Percentiles rank a stretch among this genome's conserved stretches.
Conservation (phyloP, 2,797 vertebrate species). For the Labroides dimidiatus region DNA sequence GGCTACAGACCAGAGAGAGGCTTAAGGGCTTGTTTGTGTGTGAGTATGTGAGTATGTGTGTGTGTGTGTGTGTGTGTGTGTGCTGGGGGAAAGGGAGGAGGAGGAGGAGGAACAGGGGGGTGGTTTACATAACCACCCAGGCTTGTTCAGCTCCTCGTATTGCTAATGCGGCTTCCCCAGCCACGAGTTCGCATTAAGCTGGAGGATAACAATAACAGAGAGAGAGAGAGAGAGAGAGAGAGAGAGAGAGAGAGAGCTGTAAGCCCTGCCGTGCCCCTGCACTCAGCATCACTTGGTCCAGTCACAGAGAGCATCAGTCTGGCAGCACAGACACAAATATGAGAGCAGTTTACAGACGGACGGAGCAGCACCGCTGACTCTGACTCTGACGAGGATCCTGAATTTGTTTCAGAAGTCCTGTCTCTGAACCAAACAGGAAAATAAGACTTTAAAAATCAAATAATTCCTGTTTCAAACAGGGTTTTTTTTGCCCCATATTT, state of each 20-base stretch:
- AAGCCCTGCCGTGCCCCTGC: constrained; percentile 16
- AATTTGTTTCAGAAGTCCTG: too few species aligned
- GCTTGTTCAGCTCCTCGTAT: constrained; percentile 73
- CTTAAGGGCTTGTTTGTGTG: constrained; percentile 79
- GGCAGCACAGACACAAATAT: constrained; percentile 5
- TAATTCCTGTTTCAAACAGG: too few species aligned
- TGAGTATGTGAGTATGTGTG: constrained; percentile 42
- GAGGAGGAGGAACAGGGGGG: constrained; percentile 14
- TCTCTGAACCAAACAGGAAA: too few species aligned
- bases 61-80: constrained; percentile 52
- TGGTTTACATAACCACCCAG: constrained; percentile 78
- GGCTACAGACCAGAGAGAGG: constrained; percentile 70
- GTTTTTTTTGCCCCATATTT: too few species aligned
- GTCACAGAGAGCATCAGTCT: constrained; percentile 20
- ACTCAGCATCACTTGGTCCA: constrained; percentile 25
- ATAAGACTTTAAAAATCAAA: too few species aligned
- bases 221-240: background rate
- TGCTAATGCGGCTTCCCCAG: constrained; percentile 79
- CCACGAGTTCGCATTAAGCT: constrained; percentile 73
- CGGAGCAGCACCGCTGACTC: background rate
- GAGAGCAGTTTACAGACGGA: background rate
- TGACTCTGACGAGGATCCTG: too few species aligned
- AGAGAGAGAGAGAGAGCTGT: constrained; percentile 16
- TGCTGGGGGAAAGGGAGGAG: constrained; percentile 25
- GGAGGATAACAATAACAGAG: constrained; percentile 73